A percentile compares a stretch with the other conserved stretches of the same genome.
Conservation (phyloP, 1,140 invertebrate genomes). For the Ruditapes philippinarum region DNA sequence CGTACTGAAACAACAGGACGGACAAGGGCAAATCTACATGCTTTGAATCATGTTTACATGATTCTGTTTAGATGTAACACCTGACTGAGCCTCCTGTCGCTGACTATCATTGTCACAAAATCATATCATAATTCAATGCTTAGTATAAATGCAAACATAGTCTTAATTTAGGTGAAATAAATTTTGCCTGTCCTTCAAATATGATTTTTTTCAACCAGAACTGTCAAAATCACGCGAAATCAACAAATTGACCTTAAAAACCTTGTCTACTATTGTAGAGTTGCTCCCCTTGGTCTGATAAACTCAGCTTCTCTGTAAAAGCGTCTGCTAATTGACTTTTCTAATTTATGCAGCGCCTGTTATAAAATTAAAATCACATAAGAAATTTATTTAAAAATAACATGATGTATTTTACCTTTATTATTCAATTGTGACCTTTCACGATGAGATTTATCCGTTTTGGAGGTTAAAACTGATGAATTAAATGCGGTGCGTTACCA, state of each 20-base stretch:
- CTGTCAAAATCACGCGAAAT: too few relatives aligned
- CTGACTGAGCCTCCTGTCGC: too few relatives aligned
- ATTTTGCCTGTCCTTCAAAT: too few relatives aligned
- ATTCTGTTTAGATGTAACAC: too few relatives aligned
- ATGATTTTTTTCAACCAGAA: too few relatives aligned
- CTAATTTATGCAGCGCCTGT: background rate
- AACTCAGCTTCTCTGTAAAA: background rate
- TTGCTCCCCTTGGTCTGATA: background rate
- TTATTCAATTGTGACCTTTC: background rate
- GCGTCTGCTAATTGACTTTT: background rate
- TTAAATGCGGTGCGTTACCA: background rate
- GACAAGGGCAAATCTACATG: too few relatives aligned
- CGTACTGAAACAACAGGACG: too few relatives aligned
- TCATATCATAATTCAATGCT: too few relatives aligned
- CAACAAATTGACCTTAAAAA: background rate
- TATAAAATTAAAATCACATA: background rate
- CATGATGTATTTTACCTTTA: background rate
- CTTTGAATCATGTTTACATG: too few relatives aligned
- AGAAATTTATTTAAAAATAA: background rate
- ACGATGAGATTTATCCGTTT: background rate
- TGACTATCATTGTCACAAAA: too few relatives aligned
- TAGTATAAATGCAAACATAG: too few relatives aligned
- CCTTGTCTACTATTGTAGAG: background rate
- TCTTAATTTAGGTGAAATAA: too few relatives aligned
- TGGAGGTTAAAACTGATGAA: background rate